Base-by-base conservation (phyloP, 2,113 vertebrate genomes). In the Irena cyanogastra region DNA sequence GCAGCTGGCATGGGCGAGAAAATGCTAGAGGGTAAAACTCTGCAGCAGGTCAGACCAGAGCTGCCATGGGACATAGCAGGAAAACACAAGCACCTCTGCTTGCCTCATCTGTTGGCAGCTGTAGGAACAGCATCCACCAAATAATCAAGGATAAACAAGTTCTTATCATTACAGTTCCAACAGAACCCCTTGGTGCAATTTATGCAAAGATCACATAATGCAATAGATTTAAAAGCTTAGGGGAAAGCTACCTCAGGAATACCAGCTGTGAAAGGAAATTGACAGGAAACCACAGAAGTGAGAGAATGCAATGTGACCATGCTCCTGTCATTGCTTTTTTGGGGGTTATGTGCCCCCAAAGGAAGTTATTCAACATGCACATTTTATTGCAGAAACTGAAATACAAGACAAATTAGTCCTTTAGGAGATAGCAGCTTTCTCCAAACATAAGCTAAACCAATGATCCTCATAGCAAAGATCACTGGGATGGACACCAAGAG, bases 61-160 rank as follows among this genome's bases (percentile, higher is more conserved):
- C 28, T 83, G 37, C 50, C 39, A 20, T 27, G n/a, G 23, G 21
- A 18, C 41, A 37, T 3, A 77, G 54, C 31, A 70, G 79, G 47
- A 74, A 69, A 77, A 87, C 26, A 89, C 13, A 27, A 66, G 37
- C 31, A 23, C 2, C 3, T 64, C 79, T 68, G 39, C 44, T 42
- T 65, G 41, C 49, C 66, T 77, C 0, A 0, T 13, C 49, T 63
- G 9, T 12, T 14, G 13, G 31, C 3, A 11, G 22, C 41, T 59
- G 16, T 44, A 80, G 52, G 35, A 91, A 83, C 23, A 92, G 45
- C 19, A 49, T 19, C 35, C 49, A 49, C 59, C 59, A 41, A 5
- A 47, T 16, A 83, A 52, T 21, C 20, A 77, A 83, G 54, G 35
- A 57, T 49, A 77, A 53, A 2, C 18, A 76, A 81, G 24, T 81